These are phyloP conservation scores for Falco novaeseelandiae DNA, from an alignment of 2,797 vertebrate species.

Conservation along the genomic window DNA sequence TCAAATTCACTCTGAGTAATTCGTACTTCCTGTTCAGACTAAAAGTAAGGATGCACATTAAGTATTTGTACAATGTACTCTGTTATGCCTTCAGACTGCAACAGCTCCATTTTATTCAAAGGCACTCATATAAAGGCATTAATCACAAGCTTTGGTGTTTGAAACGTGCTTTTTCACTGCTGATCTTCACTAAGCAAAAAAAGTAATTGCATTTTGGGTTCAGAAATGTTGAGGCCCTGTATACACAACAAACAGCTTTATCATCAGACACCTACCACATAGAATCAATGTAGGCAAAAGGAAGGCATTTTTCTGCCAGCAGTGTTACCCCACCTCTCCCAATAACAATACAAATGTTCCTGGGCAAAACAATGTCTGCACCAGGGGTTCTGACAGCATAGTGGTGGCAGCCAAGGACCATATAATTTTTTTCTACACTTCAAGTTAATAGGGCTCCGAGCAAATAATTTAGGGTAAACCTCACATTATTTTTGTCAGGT, in stretches of 20 bases:
- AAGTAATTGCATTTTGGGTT: not conserved
- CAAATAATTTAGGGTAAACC: not conserved
- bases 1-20: conserved; percentile 98
- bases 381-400: not conserved
- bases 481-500: not conserved
- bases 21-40: conserved; percentile 98
- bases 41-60: conserved; percentile 13
- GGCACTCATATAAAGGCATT: not conserved
- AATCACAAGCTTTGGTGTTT: not conserved
- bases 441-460: not conserved
- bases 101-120: not conserved
- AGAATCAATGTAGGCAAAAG: not conserved
- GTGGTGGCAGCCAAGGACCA: not conserved
- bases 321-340: not conserved
- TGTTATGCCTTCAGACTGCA: not conserved
- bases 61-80: not conserved
- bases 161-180: not conserved
- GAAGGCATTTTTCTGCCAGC: not conserved
- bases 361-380: not conserved
- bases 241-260: not conserved
- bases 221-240: not conserved
- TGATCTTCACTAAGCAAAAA: not conserved
- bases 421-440: not conserved
- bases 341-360: not conserved
- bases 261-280: not conserved